Conservation (phyloP, 2,113 vertebrate species). For the Reinhardtius hippoglossoides region DNA sequence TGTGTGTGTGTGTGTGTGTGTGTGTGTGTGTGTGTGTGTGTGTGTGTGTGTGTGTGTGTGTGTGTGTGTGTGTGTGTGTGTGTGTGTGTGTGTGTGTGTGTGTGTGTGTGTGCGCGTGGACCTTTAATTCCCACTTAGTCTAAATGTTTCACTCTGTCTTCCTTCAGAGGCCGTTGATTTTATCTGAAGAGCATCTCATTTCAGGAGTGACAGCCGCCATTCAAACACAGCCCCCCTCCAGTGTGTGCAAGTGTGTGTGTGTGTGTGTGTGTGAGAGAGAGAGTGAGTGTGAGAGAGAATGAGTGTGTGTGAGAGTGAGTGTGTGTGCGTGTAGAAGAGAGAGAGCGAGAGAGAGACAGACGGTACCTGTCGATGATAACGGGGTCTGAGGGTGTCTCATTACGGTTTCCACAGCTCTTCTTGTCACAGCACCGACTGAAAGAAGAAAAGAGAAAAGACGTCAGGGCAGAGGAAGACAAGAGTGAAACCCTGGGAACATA, state of each 20-base stretch:
- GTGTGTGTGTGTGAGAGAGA: not conserved
- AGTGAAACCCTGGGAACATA: slow-evolving; percentile 12
- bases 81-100: no score
- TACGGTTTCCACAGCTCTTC: slow-evolving; percentile 98
- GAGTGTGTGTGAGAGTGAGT: slow-evolving; percentile 26
- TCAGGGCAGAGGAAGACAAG: slow-evolving; percentile 29
- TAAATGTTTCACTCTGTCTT: slow-evolving; percentile 4
- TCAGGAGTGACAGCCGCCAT: slow-evolving; percentile 47
- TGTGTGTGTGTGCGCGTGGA: not conserved
- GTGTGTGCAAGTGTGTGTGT: slow-evolving; percentile 24
- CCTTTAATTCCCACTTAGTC: not conserved
- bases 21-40: not conserved
- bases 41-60: not conserved
- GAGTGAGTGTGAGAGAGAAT: slow-evolving; percentile 16
- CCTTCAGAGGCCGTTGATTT: slow-evolving; percentile 17
- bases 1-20: no score
- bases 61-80: not conserved
- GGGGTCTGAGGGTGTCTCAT: slow-evolving; percentile 96
- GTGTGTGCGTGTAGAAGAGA: not conserved
- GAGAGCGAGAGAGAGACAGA: slow-evolving; percentile 26
- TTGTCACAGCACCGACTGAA: slow-evolving; percentile 95
- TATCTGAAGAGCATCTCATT: slow-evolving; percentile 29
- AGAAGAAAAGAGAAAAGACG: slow-evolving; percentile 46
- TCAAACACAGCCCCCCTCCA: slow-evolving; percentile 27
- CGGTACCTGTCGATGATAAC: slow-evolving; percentile 97